These are phyloP conservation scores for Geopemphigus sp. DNA, from an alignment of 1,140 invertebrate genomes.

Conservation along the genomic window DNA sequence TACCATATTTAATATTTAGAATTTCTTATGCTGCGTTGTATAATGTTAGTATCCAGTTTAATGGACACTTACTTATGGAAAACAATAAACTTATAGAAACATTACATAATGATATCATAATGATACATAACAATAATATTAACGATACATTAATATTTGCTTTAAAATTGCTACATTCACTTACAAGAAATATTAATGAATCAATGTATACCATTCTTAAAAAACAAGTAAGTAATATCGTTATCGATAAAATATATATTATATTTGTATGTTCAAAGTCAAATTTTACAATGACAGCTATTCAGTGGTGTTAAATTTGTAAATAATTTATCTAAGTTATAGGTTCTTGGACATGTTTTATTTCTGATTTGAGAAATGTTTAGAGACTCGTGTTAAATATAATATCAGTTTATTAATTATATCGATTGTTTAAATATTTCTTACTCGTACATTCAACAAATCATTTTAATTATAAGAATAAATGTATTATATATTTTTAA, in stretches of 20 bases:
- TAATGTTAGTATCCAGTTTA: constrained; percentile 24
- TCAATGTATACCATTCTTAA: constrained; percentile 16
- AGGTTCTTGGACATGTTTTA: not conserved
- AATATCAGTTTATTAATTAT: not conserved
- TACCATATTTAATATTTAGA: not conserved
- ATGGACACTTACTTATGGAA: constrained; percentile 21
- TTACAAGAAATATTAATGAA: constrained; percentile 6
- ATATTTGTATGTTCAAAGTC: not conserved
- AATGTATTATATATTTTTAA: too few species aligned
- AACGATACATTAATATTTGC: not conserved
- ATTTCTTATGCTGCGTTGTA: constrained; percentile 1
- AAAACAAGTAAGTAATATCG: constrained; percentile 1
- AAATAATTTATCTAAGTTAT: not conserved
- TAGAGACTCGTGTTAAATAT: not conserved
- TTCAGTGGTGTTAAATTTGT: not conserved
- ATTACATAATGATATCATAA: constrained; percentile 4
- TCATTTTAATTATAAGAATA: not conserved
- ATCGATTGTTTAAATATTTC: not conserved
- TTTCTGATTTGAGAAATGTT: not conserved
- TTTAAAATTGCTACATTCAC: not conserved
- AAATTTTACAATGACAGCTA: not conserved
- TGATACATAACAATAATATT: not conserved
- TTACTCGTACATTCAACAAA: not conserved
- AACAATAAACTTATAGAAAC: constrained; percentile 3
- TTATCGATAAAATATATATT: not conserved